Evolutionary conservation across 1,140 invertebrate species (phyloP).

Genomic region (Drosophila nasuta): DNA sequence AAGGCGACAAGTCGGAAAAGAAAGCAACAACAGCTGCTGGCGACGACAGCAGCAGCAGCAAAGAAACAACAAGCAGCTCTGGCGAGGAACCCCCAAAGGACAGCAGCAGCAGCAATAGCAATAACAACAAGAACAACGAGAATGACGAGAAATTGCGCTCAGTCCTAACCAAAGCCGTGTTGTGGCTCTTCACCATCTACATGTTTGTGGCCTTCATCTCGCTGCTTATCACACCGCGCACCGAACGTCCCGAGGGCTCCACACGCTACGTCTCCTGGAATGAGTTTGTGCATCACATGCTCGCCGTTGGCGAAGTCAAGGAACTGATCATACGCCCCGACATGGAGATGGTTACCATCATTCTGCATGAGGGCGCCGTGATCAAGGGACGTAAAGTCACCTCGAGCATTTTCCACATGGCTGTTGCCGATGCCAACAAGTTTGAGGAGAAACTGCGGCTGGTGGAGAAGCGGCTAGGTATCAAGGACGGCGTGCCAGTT

Average conservation of each 20-base stretch:
- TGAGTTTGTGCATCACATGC: slow-evolving; percentile 97
- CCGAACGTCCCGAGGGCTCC: slow-evolving; percentile 88
- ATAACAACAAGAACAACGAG: slow-evolving; percentile 87
- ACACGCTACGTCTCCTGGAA: slow-evolving; percentile 95
- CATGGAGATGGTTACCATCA: slow-evolving; percentile 92
- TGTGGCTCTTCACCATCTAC: slow-evolving; percentile 91
- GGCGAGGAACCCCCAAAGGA: slow-evolving; percentile 85
- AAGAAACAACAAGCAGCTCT: slow-evolving; percentile 9
- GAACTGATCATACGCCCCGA: slow-evolving; percentile 94
- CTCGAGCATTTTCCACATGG: slow-evolving; percentile 90
- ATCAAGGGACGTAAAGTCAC: slow-evolving; percentile 90
- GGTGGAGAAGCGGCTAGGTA: slow-evolving; percentile 92
- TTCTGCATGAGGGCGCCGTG: slow-evolving; percentile 93
- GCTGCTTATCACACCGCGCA: slow-evolving; percentile 88
- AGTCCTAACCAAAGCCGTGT: slow-evolving; percentile 89
- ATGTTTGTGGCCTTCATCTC: slow-evolving; percentile 90
- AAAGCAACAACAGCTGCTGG: not conserved
- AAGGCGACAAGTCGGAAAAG: slow-evolving; percentile 53
- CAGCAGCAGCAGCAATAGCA: slow-evolving; percentile 87
- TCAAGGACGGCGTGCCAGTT: slow-evolving; percentile 91
- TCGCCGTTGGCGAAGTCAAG: slow-evolving; percentile 96
- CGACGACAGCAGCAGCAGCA: slow-evolving; percentile 21
- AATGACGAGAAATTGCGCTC: slow-evolving; percentile 88
- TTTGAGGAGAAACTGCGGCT: slow-evolving; percentile 95
- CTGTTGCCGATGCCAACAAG: slow-evolving; percentile 91